Evolutionary conservation across 2,888 invertebrate species (phyloP), one percentile per base, ranked within the genome.

Genomic region (Agrochola circellaris): DNA sequence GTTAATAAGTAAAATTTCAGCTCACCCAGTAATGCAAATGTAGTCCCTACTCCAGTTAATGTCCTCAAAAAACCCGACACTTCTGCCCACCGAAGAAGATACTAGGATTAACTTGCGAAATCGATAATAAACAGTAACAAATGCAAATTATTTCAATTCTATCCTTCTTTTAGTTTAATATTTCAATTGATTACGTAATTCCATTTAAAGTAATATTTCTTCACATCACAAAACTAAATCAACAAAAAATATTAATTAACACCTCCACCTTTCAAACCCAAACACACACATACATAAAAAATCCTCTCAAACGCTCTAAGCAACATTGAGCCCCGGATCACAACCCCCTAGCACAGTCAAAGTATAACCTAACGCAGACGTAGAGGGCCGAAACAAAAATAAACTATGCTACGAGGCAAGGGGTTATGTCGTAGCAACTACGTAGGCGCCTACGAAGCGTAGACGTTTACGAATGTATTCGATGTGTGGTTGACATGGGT

Each of bases 381-480:
- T 45, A 30, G 69, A 77, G 78, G 78, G 83, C 20, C 30, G 23
- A 69, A 84, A 85, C 69, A 84, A 84, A 83, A 84, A 85, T 85
- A 84, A 78, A 85, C 54, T 56, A 82, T 74, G 73, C 66, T 77
- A 71, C 84, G 77, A 48, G 68, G 73, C 68, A 62, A 81, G 74
- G 83, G 83, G 72, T 71, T 66, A 73, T 48, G 64, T 66, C 83
- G 82, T 73, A 83, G 83, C 84, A 65, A 30, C 71, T 73, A 71
- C 83, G 83, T 81, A 84, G 82, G 72, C 84, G 83, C 85, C 83
- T 85, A 85, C 84, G 84, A 66, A 9, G 61, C 71, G 78, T 83
- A 78, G 85, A 78, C 77, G 72, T 66, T 82, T 84, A 82, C 82
- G 74, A 78, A 48, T 61, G 69, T 64, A 5, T 62, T 66, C 70